phyloP scores from a whole-genome alignment of 2,797 vertebrate genomes.

The Parauchenoglanis ngamensis region DNA sequence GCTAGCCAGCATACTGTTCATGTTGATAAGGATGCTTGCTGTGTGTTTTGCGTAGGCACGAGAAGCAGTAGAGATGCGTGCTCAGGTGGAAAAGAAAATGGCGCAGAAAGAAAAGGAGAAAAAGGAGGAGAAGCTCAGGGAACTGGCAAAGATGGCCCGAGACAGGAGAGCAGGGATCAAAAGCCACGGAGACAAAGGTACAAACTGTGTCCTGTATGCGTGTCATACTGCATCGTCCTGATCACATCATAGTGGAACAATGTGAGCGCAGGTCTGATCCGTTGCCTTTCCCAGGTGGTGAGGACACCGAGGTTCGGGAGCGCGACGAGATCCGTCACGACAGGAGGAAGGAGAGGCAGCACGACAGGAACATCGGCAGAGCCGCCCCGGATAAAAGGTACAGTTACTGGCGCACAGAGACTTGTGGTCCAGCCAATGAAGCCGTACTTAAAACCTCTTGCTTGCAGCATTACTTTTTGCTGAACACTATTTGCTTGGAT shows the following conservation, averaged over 20 bases:
- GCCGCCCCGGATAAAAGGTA: slow-evolving; percentile 97
- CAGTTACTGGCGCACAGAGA: background rate
- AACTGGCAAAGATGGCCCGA: slow-evolving; percentile 93
- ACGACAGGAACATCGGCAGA: slow-evolving; percentile 93
- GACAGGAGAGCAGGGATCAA: slow-evolving; percentile 98
- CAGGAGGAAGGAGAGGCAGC: slow-evolving; percentile 91
- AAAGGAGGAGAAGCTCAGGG: slow-evolving; percentile 94
- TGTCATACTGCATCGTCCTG: background rate
- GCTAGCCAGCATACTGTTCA: background rate
- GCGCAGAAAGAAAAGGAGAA: slow-evolving; percentile 99
- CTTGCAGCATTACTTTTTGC: background rate
- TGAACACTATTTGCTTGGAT: background rate
- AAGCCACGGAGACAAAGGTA: slow-evolving; percentile 95
- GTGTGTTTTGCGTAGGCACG: slow-evolving; percentile 79
- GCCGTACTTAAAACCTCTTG: background rate
- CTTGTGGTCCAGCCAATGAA: background rate
- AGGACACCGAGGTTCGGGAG: slow-evolving; percentile 90
- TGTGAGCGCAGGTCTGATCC: background rate
- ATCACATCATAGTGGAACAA: background rate
- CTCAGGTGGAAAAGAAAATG: slow-evolving; percentile 99
- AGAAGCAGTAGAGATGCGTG: slow-evolving; percentile 98
- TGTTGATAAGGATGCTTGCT: background rate
- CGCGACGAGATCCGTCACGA: slow-evolving; percentile 95
- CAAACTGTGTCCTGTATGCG: too few relatives aligned
- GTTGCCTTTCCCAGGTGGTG: slow-evolving; percentile 70